These are phyloP conservation scores for Lordiphosa stackelbergi DNA, from an alignment of 1,140 invertebrate genomes.

Conservation along the genomic window DNA sequence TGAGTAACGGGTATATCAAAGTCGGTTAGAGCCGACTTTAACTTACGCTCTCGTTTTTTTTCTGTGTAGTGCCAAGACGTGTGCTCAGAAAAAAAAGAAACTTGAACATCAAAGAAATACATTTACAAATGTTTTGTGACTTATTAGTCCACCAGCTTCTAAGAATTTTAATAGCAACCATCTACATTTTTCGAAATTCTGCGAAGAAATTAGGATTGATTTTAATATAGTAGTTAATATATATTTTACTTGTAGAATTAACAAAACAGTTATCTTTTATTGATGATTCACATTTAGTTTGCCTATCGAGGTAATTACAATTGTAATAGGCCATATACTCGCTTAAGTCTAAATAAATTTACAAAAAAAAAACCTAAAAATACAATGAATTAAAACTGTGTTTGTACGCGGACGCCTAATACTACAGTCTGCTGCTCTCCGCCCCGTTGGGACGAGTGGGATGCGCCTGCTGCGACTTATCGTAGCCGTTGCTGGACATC, in stretches of 20 bases:
- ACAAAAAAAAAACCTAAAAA: conserved; percentile 39
- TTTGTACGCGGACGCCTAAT: conserved; percentile 1
- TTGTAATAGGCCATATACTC: conserved; percentile 10
- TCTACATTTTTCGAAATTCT: no score
- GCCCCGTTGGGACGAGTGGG: conserved; percentile 44
- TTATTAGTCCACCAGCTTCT: no score
- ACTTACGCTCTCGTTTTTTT: no score
- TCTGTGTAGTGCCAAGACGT: no score
- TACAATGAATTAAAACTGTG: conserved; percentile 23
- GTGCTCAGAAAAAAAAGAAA: no score
- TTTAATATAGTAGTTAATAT: no score
- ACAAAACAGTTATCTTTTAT: conserved; percentile 50
- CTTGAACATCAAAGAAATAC: no score
- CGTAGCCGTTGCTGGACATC: conserved; percentile 62
- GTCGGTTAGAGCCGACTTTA: no score
- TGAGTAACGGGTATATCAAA: no score
- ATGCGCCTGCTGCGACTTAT: conserved; percentile 42
- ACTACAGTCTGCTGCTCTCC: conserved; percentile 76
- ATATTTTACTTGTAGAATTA: conserved; percentile 14
- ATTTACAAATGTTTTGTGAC: no score
- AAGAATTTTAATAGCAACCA: no score
- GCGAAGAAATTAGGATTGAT: no score
- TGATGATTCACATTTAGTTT: conserved; percentile 19
- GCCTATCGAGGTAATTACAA: conserved; percentile 27
- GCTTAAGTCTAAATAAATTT: conserved; percentile 37